Evolutionary conservation across 2,888 invertebrate genomes (phyloP), one percentile per base, ranked within the genome.

Genomic region (Heliconius sara): DNA sequence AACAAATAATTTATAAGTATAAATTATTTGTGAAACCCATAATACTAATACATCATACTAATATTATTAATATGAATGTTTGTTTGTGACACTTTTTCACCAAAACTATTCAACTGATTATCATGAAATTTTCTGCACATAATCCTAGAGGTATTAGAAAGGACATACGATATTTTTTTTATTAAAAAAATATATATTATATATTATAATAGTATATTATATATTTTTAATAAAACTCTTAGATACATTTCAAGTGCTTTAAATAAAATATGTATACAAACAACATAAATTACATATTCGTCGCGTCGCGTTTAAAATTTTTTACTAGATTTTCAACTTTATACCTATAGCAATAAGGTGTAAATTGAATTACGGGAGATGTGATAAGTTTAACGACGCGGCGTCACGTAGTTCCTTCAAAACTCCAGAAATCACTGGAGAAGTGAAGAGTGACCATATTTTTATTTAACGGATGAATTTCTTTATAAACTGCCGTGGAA

Each of bases 391-490:
- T 78, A 80, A 81, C 83, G 80, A 83, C 82, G 78, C 80, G 79
- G 79, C 79, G 83, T 84, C 84, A 84, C 85, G 84, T 84, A 83
- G 76, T 81, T 81, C 79, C 83, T 81, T 80, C 74, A 81, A 84
- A 84, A 85, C 83, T 85, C 81, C 79, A 73, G 80, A 81, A 82
- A 82, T 82, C 80, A 81, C 83, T 80, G 77, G 82, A 82, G 81
- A 78, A 79, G 83, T 77, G 80, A 81, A 83, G 79, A 82, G 86
- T 85, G 84, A 82, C 85, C 83, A 88, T 80, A 77, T 13, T 34
- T 57, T 52, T 52, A 19, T 52, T 52, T 52, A 19, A 52, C 19
- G 19, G 52, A 19, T 19, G 7, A 52, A 52, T 52, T 52, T 19
- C 7, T 52, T 52, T 19, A 52, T 19, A 52, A 52, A 19, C 6